A percentile compares a stretch with the other conserved stretches of the same genome.
phyloP scores from a whole-genome alignment of 2,113 vertebrate species.

The Cnemophilus loriae region DNA sequence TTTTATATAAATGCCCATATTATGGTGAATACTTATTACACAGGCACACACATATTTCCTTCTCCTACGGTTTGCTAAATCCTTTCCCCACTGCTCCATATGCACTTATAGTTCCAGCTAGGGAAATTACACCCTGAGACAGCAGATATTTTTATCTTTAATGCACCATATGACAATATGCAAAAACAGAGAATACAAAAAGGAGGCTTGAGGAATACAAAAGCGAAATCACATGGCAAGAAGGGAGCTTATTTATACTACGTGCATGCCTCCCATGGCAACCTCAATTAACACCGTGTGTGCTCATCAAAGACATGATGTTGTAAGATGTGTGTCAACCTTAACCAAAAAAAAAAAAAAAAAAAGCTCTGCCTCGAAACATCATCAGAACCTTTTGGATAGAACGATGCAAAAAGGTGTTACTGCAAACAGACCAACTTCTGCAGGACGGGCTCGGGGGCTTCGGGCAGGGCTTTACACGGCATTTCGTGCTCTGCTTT shows the following conservation, averaged over 20 bases:
- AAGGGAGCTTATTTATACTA: conserved; percentile 45
- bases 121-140: conserved; percentile 51
- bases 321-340: not conserved
- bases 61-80: not conserved
- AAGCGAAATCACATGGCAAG: conserved; percentile 18
- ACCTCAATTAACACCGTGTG: conserved; percentile 44
- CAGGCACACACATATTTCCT: not conserved
- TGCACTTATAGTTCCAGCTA: conserved; percentile 11
- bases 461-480: not conserved
- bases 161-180: conserved; percentile 53
- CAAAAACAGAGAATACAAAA: conserved; percentile 33
- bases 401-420: not conserved
- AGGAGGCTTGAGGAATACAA: conserved; percentile 17
- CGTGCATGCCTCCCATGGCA: conserved; percentile 55
- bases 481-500: not conserved
- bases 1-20: not conserved
- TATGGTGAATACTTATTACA: not conserved
- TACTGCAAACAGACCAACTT: not conserved
- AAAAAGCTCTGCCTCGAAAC: not conserved
- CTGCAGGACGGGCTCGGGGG: not conserved
- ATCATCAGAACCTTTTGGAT: not conserved
- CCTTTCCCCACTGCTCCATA: conserved; percentile 6
- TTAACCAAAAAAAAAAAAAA: too few relatives aligned
- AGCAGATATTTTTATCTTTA: conserved; percentile 60
- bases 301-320: not conserved